Evolutionary conservation across 2,113 vertebrate genomes (phyloP).

Genomic region (Ibidorhyncha struthersii): DNA sequence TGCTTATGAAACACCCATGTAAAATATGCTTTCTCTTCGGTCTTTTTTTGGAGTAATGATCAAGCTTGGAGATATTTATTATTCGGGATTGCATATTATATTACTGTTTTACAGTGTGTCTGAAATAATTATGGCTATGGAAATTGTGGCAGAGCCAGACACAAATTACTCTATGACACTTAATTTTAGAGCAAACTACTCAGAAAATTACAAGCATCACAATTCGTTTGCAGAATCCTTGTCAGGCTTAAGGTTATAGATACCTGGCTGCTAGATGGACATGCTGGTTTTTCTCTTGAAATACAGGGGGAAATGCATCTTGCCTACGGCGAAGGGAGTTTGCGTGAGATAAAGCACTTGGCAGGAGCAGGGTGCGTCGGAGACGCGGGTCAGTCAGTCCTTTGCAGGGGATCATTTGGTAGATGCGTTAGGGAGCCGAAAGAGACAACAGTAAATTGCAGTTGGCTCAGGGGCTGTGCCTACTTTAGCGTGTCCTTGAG

Average conservation of each 20-base stretch:
- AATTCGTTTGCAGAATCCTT: neutral
- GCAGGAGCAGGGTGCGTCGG: fast-evolving
- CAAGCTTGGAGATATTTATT: neutral
- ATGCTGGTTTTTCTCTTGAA: neutral
- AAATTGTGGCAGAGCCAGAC: neutral
- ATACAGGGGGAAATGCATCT: fast-evolving
- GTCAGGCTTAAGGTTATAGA: neutral
- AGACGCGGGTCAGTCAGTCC: neutral
- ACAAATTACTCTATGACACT: slow-evolving; percentile 27
- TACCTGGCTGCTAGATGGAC: neutral
- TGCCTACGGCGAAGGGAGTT: neutral
- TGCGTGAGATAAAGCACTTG: neutral
- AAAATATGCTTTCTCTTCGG: neutral
- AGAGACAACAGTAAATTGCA: neutral
- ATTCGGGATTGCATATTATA: neutral
- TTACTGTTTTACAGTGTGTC: neutral
- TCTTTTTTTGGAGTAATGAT: neutral
- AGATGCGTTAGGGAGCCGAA: neutral
- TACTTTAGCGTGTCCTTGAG: slow-evolving; percentile 7
- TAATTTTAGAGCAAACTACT: slow-evolving; percentile 32
- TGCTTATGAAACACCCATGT: neutral
- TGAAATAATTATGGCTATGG: slow-evolving; percentile 30
- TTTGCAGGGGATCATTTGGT: neutral
- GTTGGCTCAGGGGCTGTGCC: neutral
- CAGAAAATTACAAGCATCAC: slow-evolving; percentile 33